phyloP scores from a whole-genome alignment of 2,113 vertebrate genomes.

The Ceyx cyanopectus region DNA sequence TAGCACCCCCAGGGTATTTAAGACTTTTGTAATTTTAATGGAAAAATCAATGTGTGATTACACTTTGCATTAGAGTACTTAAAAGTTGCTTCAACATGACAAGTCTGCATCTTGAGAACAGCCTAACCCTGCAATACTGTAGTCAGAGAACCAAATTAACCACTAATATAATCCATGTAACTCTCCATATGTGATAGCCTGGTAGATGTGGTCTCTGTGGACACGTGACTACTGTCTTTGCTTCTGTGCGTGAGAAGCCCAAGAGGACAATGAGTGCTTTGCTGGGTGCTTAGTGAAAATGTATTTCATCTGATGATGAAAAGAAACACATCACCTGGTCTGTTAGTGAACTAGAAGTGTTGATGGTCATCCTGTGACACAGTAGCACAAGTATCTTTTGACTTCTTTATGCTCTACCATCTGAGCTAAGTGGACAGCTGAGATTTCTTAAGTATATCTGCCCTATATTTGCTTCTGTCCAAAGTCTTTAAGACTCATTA shows the following conservation, averaged over 20 bases:
- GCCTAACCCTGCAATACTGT: background rate
- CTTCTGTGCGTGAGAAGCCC: background rate
- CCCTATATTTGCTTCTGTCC: background rate
- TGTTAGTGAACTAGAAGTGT: background rate
- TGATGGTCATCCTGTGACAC: background rate
- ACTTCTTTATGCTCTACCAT: background rate
- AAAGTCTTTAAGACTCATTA: background rate
- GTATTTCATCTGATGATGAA: background rate
- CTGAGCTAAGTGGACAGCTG: background rate
- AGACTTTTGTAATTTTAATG: constrained; percentile 68
- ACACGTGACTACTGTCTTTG: background rate
- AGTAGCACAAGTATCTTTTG: background rate
- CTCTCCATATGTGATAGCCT: background rate
- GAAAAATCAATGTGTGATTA: constrained; percentile 70
- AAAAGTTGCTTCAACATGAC: constrained; percentile 36
- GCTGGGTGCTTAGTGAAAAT: background rate
- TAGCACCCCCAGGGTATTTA: constrained; percentile 45
- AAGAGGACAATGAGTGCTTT: background rate
- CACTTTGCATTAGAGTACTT: constrained; percentile 38
- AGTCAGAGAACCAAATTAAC: background rate
- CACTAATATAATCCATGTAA: background rate
- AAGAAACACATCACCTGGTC: background rate
- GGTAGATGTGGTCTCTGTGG: background rate
- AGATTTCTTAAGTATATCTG: background rate
- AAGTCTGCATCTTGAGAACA: constrained; percentile 5